A percentile compares a stretch with the other conserved stretches of the same genome.
Conservation (phyloP, 2,113 vertebrate genomes). For the Terrapene triunguis region DNA sequence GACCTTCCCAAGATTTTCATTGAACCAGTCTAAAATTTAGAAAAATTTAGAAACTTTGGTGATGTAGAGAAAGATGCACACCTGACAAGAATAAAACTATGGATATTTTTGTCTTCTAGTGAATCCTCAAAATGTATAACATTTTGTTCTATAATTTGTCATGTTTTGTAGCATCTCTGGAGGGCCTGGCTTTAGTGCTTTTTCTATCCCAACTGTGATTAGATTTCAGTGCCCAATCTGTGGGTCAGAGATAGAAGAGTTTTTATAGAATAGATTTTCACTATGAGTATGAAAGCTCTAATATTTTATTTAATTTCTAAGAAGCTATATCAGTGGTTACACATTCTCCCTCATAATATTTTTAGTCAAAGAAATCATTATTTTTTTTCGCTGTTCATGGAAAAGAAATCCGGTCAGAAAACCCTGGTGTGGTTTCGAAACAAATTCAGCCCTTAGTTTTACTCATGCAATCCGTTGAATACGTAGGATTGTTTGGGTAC, state of each 20-base stretch:
- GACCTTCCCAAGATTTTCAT: not conserved
- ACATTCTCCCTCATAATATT: not conserved
- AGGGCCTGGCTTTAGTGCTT: slow-evolving; percentile 24
- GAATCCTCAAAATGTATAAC: slow-evolving; percentile 28
- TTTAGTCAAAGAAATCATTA: not conserved
- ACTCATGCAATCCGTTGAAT: not conserved
- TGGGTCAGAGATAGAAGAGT: not conserved
- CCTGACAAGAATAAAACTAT: not conserved
- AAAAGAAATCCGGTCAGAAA: not conserved
- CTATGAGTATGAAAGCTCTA: not conserved
- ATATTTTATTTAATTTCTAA: not conserved
- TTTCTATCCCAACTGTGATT: slow-evolving; percentile 33
- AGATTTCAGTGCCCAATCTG: slow-evolving; percentile 49
- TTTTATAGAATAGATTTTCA: not conserved
- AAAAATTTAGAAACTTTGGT: not conserved
- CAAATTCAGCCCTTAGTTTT: not conserved
- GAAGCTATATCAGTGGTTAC: not conserved
- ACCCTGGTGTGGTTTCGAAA: not conserved
- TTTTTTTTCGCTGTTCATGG: not conserved
- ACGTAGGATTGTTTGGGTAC: not conserved
- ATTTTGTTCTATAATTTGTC: slow-evolving; percentile 43
- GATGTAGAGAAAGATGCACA: not conserved
- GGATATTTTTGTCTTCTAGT: slow-evolving; percentile 11
- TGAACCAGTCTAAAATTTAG: not conserved
- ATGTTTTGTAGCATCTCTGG: slow-evolving; percentile 42